phyloP scores from a whole-genome alignment of 2,797 vertebrate genomes.

The Strix occidentalis region DNA sequence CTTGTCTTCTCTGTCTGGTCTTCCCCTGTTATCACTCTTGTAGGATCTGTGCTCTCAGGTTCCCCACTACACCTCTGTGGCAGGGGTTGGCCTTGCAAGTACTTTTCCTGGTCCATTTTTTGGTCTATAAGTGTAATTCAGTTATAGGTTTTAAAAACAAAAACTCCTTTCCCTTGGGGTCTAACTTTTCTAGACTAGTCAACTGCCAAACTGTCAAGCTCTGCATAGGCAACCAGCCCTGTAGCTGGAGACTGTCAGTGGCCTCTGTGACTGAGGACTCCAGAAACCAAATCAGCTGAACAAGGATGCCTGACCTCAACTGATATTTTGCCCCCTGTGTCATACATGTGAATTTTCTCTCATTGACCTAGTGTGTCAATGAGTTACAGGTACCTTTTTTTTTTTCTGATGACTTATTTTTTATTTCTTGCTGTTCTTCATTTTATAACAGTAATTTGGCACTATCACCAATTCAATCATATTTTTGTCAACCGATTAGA shows the following conservation, averaged over 20 bases:
- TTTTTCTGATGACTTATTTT: neutral
- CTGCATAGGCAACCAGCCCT: neutral
- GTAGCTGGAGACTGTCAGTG: neutral
- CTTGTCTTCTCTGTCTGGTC: neutral
- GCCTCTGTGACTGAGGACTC: neutral
- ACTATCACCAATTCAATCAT: neutral
- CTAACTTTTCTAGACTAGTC: neutral
- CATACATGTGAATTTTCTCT: neutral
- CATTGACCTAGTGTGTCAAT: neutral
- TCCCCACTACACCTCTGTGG: neutral
- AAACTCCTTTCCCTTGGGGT: neutral
- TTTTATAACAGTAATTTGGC: neutral
- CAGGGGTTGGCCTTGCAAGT: neutral
- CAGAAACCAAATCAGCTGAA: neutral
- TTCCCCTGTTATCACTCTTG: neutral
- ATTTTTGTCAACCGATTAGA: neutral
- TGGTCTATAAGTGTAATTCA: neutral
- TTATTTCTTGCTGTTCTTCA: neutral
- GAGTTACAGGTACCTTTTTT: neutral
- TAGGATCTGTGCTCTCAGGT: neutral
- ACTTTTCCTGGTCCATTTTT: neutral
- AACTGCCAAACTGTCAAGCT: neutral
- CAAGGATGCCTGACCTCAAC: neutral
- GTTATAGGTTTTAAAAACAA: neutral
- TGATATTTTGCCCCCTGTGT: neutral